A percentile compares a stretch with the other conserved stretches of the same genome.
phyloP scores from a whole-genome alignment of 2,888 invertebrate species.

The Sycophila texana region DNA sequence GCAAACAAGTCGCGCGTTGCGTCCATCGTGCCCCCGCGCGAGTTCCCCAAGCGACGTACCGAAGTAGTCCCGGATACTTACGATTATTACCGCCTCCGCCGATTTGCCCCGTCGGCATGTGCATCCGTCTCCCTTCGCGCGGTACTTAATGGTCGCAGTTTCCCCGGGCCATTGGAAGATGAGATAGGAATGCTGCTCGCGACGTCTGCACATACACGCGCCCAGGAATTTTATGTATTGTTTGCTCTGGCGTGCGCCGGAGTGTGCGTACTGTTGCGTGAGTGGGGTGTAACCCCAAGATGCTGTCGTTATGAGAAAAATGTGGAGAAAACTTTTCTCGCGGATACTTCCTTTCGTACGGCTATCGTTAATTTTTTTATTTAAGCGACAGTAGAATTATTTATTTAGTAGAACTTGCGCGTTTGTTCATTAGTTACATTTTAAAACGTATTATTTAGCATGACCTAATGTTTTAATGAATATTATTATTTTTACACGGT shows the following conservation, averaged over 20 bases:
- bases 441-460: too few relatives aligned
- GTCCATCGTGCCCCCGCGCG: neutral
- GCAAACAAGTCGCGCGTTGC: slow-evolving; percentile 10
- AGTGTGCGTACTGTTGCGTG: neutral
- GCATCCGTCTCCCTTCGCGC: neutral
- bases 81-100: slow-evolving; percentile 41
- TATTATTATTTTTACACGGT: too few relatives aligned
- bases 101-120: slow-evolving; percentile 1
- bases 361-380: too few relatives aligned
- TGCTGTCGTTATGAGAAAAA: too few relatives aligned
- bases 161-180: slow-evolving; percentile 39
- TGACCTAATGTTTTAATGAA: too few relatives aligned
- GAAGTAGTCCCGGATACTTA: slow-evolving; percentile 30
- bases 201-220: neutral
- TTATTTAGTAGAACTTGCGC: too few relatives aligned
- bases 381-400: too few relatives aligned
- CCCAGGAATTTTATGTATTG: slow-evolving; percentile 25
- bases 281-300: too few relatives aligned
- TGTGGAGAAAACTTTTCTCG: too few relatives aligned
- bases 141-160: slow-evolving; percentile 9
- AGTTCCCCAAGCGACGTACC: slow-evolving; percentile 10
- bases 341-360: too few relatives aligned
- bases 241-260: neutral
- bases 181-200: slow-evolving; percentile 13
- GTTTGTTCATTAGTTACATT: too few relatives aligned